Base-by-base conservation (phyloP, 2,113 vertebrate species). In the Oenanthe oenanthe region DNA sequence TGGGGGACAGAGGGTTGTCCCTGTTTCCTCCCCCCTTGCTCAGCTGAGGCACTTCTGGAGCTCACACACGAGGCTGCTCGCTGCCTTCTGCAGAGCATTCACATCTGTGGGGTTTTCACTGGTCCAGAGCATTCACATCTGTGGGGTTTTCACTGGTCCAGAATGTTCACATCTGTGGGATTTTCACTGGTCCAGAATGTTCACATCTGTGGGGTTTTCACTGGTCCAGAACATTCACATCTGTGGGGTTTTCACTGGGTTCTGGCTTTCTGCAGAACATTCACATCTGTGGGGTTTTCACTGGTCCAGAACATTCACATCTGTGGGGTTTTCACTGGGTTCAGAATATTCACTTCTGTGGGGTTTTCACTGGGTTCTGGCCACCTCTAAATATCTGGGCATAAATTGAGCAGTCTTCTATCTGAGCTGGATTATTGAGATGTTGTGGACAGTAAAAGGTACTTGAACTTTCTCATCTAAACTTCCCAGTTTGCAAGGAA, bases 381-480 rank as follows among this genome's bases (percentile, higher is more conserved):
- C 61, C 70, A 34, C 38, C 43, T 95, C 12, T 48, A 34, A 72
- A 29, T 3, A 65, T 22, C 48, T 50, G 60, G 24, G 29, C 40
- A 9, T 13, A 43, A 76, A 45, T 7, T 31, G 78, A 28, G 45
- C 32, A 5, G 10, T 42, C 34, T 60, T 42, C 3, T 34, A 0
- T 28, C 66, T 76, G 38, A 36, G 10, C 40, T 57, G 73, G 12
- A 7, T 34, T 4, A 0, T 8, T 79, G 45, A 0, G 1, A 2
- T 54, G 17, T 20, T 16, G 6, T 16, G 45, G n/a, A 12, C 24
- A 28, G 21, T 8, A 40, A 73, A 73, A 54, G 45, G 32, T 22
- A 1, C n/a, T 83, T 56, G 43, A 40, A 57, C 21, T 54, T 87
- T 70, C 19, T 77, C 47, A 51, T 26, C 18, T 38, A 28, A 45